Evolutionary conservation across 2,888 invertebrate species (phyloP).

Genomic region (Zygogramma bicolorata): DNA sequence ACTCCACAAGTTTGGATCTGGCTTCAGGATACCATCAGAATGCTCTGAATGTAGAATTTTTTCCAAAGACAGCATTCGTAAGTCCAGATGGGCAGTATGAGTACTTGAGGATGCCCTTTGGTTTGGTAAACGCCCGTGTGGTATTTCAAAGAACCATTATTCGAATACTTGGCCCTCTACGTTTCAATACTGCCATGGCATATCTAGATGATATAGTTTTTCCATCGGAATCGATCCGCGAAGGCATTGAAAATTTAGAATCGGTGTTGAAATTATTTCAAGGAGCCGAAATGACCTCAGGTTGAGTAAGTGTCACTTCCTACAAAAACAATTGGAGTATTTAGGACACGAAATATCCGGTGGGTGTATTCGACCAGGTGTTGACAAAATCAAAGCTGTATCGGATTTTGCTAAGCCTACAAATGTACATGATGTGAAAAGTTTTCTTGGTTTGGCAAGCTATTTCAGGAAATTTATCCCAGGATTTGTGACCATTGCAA

Average conservation of each 20-base stretch:
- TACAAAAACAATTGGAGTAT: constrained; percentile 22
- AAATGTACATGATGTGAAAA: constrained; percentile 43
- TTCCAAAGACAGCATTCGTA: too few relatives aligned
- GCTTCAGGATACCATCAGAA: too few relatives aligned
- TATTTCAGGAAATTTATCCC: constrained; percentile 53
- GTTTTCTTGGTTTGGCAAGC: constrained; percentile 46
- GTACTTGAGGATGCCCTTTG: constrained; percentile 36
- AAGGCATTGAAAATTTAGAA: constrained; percentile 28
- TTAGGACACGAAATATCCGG: too few relatives aligned
- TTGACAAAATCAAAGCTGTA: constrained; percentile 48
- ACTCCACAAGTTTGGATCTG: too few relatives aligned
- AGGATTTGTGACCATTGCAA: constrained; percentile 46
- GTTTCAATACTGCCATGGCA: constrained; percentile 27
- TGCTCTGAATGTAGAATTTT: too few relatives aligned
- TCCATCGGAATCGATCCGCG: too few relatives aligned
- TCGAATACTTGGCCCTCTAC: constrained; percentile 13
- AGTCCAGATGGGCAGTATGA: constrained; percentile 36
- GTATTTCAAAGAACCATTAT: constrained; percentile 42
- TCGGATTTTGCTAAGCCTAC: constrained; percentile 50
- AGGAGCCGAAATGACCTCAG: too few relatives aligned
- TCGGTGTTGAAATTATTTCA: constrained; percentile 32
- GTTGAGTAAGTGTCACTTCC: too few relatives aligned
- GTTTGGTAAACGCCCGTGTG: constrained; percentile 43
- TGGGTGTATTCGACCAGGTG: too few relatives aligned
- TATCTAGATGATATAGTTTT: too few relatives aligned